Evolutionary conservation across 2,888 invertebrate genomes (phyloP), one percentile per base, ranked within the genome.

Genomic region (Drosophila anceps): DNA sequence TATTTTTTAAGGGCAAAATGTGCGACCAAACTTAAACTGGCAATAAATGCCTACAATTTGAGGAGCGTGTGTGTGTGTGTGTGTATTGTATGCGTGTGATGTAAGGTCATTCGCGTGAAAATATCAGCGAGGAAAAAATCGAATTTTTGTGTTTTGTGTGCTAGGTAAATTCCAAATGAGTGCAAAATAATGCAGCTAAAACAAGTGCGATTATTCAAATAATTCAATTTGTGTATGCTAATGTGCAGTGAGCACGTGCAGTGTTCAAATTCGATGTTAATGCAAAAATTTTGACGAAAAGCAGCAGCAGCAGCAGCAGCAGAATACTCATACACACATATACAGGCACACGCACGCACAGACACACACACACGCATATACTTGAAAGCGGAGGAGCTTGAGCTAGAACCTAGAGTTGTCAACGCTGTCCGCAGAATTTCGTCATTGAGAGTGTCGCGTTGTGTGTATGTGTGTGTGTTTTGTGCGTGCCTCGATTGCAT

Each of bases 81-180:
- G 76, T 82, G 85, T 81, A 84, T 69, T 85, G 85, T 84, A 88
- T 86, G 86, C 82, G 88, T 88, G 85, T 86, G 87, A 88, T 87
- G 89, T 87, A 87, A 88, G 88, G 88, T 88, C 89, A 88, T 85
- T 88, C 88, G 87, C 85, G 87, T 89, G 88, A 87, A 90, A 89
- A 90, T 87, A 90, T 90, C 90, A 89, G 90, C 87, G 89, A 88
- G 84, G 85, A 90, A 89, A 91, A 91, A 86, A 88, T 88, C 86
- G 86, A 91, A 91, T 84, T 91, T 91, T 90, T 91, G 90, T 91
- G 91, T 91, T 91, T 91, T 91, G 91, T 91, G 91, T 90, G 88
- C 88, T 91, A 91, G 91, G 91, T 91, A 92, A 91, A 89, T 82
- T 90, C 74, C 50, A 64, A 79, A 79, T 73, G 62, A 69, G 73